Conservation (phyloP, 2,888 invertebrate genomes). For the Antheraea assamensis region DNA sequence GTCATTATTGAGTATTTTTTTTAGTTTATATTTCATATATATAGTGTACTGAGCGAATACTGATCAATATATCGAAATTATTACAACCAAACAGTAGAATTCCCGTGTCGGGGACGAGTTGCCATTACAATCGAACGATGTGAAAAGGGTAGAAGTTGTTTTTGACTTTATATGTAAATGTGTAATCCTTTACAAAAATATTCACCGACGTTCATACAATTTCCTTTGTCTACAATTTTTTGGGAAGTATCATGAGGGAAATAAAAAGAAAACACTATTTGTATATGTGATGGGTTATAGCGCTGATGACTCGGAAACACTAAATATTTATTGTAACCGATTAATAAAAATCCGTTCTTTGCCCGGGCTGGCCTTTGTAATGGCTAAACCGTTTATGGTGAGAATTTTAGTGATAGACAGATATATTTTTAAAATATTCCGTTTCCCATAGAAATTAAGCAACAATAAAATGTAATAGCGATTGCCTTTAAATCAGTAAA, state of each 20-base stretch:
- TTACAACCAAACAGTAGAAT: not conserved
- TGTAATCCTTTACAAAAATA: slow-evolving; percentile 17
- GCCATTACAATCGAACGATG: slow-evolving; percentile 18
- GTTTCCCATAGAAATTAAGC: no score
- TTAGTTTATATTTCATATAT: no score
- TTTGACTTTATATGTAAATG: slow-evolving; percentile 35
- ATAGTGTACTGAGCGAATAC: not conserved
- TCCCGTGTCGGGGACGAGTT: slow-evolving; percentile 1
- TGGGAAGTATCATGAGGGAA: not conserved
- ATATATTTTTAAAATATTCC: no score
- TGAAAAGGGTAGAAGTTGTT: slow-evolving; percentile 28
- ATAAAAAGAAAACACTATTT: not conserved
- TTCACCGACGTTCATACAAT: not conserved
- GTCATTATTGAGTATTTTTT: no score
- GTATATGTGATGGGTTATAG: not conserved
- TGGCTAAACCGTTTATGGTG: no score
- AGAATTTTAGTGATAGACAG: no score
- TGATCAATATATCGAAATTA: not conserved
- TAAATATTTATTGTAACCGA: not conserved
- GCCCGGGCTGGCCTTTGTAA: no score
- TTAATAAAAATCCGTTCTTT: no score
- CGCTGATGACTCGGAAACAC: not conserved
- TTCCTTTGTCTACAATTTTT: not conserved
- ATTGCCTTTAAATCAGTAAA: no score
- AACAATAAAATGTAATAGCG: no score